A percentile compares a stretch with the other conserved stretches of the same genome.
Conservation (phyloP, 2,888 invertebrate species). For the Marasmarcha lunaedactyla region DNA sequence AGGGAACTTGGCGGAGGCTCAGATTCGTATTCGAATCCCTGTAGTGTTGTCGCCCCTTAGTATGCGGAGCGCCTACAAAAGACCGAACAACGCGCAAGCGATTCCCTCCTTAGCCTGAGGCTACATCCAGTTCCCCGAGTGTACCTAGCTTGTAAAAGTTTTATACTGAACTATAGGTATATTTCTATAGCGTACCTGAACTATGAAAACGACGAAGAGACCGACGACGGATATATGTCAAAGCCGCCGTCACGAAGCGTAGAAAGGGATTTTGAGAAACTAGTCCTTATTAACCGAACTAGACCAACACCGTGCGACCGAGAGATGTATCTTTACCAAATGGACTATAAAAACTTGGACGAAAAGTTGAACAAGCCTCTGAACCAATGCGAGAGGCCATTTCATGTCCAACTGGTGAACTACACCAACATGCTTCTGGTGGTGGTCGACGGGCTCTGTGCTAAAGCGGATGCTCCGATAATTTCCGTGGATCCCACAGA, state of each 20-base stretch:
- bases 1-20: too few relatives aligned
- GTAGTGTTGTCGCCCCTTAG: too few relatives aligned
- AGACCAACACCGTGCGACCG: conserved; percentile 88
- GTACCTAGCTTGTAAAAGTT: too few relatives aligned
- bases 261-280: conserved; percentile 73
- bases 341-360: conserved; percentile 56
- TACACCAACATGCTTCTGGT: conserved; percentile 83
- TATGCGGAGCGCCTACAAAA: too few relatives aligned
- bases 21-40: too few relatives aligned
- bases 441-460: conserved; percentile 78
- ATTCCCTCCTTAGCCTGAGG: too few relatives aligned
- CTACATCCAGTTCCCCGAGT: too few relatives aligned
- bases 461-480: conserved; percentile 50
- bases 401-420: conserved; percentile 80
- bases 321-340: conserved; percentile 72
- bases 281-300: conserved; percentile 79
- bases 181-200: conserved; percentile 32
- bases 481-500: conserved; percentile 52
- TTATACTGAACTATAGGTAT: too few relatives aligned
- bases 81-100: too few relatives aligned
- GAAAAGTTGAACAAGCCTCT: conserved; percentile 59
- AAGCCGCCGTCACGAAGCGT: conserved; percentile 50
- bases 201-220: conserved; percentile 64
- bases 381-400: conserved; percentile 68
- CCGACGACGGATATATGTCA: conserved; percentile 44